Base-by-base conservation (phyloP, 2,113 vertebrate species). In the Riparia riparia region DNA sequence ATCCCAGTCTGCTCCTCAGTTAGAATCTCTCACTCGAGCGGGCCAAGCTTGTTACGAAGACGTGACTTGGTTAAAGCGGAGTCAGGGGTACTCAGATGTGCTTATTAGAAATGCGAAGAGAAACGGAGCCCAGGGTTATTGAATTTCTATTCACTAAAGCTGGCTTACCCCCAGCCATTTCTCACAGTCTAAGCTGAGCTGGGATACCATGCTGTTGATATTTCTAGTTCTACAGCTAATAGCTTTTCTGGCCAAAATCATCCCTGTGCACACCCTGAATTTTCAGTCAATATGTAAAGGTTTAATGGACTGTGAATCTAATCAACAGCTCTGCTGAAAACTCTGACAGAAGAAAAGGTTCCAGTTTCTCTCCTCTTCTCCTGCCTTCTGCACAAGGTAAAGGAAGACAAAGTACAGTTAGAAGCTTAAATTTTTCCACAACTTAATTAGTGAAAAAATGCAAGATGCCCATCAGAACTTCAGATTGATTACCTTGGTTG, bases 221-320 rank as follows among this genome's bases (percentile, higher is more conserved):
- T 17, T 25, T 25, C 47, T 58, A 17, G 42, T 66, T 56, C 56
- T 68, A 28, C 0, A 0, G 57, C 28, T 71, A 94, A 89, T 68
- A 56, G 44, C 19, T 68, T 78, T 86, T 78, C 64, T 79, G 80
- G 64, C 24, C 53, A 76, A 89, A 95, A 76, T 61, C 12, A 34
- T 20, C 86, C 64, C 60, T 29, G 41, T 32, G 47, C 61, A 73
- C 34, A 70, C 37, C 15, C 21, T 69, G 39, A 89, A 69, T 91
- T 92, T 89, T 88, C 34, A 31, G 66, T 79, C 82, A 90, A 31
- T 63, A 56, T 0, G 7, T 72, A 47, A 4, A 12, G n/a, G 70
- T 74, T 83, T 89, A 93, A 94, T n/a, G 51, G 83, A 54, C 47
- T 78, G 53, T 84, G 69, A 95, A 92, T 60, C 7, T 42, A 24